Evolutionary conservation across 1,140 invertebrate species (phyloP), one percentile per base, ranked within the genome.

Genomic region (Drosophila jambulina): DNA sequence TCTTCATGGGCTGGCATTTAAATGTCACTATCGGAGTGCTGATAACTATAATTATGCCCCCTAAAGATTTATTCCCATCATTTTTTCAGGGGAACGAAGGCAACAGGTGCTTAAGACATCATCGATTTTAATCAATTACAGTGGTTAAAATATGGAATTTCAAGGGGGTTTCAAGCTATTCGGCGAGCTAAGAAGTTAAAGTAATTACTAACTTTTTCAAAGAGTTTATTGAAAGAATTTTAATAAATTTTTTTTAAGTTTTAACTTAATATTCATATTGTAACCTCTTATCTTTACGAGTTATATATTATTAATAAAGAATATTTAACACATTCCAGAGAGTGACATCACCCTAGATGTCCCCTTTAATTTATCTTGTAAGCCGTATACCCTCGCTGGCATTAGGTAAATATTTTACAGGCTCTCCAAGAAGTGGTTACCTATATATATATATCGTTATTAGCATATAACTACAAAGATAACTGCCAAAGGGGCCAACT

Each of bases 1-100:
- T 72, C 65, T 42, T 59, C 43, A 51, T 59, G 36, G 40, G 15
- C 21, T 72, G 69, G 54, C 69, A 59, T 72, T 72, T 72, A 72
- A 72, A 72, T 72, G 67, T 19, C 67, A 19, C 67, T n/a, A 48
- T 32, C 12, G 32, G 2, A 7, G 10, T 1, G 5, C 6, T 10
- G 17, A 58, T 49, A 13, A 48, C 51, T 43, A 48, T 72, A 27
- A 70, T 71, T 40, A 71, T 40, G 2, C 3, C 5, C 9, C 42
- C 8, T 15, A 34, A 48, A 71, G 34, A 70, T 58, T 70, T 29
- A 71, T 65, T 32, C 23, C 27, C 3, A 12, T 17, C 13, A 60
- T 34, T 60, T 25, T 8, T 3, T n/a, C 1, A 0, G 9, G 12
- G 23, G 12, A 48, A 17, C 5, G 34, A 32, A 32, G 34, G 65